Evolutionary conservation across 1,140 invertebrate genomes (phyloP).

Genomic region (Lucilia cuprina): DNA sequence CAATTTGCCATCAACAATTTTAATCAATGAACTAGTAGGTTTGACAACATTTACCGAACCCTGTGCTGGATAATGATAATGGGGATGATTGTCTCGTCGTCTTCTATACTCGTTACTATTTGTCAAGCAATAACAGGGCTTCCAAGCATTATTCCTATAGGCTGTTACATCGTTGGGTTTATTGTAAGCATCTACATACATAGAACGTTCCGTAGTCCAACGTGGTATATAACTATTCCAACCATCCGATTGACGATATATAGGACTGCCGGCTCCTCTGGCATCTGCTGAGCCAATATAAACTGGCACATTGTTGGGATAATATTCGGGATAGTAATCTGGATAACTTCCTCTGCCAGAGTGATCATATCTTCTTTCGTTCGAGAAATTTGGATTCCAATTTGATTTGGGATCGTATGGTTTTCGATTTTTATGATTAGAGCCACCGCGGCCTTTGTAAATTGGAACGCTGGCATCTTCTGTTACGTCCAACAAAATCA

Average conservation of each 20-base stretch:
- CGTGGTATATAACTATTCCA: conserved; percentile 57
- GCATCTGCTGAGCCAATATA: conserved; percentile 27
- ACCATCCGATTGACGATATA: conserved; percentile 48
- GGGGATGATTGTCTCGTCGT: conserved; percentile 44
- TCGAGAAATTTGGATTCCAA: conserved; percentile 56
- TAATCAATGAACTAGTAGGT: conserved; percentile 41
- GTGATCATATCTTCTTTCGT: conserved; percentile 44
- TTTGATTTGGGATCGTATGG: conserved; percentile 54
- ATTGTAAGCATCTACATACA: conserved; percentile 38
- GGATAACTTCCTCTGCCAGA: conserved; percentile 22
- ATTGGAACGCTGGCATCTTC: conserved; percentile 61
- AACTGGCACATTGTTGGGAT: conserved; percentile 37
- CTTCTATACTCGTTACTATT: conserved; percentile 47
- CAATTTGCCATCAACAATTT: conserved; percentile 52
- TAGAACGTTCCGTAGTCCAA: conserved; percentile 57
- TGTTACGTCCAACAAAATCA: too few species aligned
- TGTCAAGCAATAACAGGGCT: conserved; percentile 58
- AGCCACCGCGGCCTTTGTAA: conserved; percentile 53
- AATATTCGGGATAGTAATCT: conserved; percentile 37
- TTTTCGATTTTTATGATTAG: conserved; percentile 45
- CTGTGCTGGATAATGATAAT: background rate
- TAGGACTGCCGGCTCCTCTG: conserved; percentile 32
- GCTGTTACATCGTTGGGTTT: conserved; percentile 31
- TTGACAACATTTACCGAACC: background rate
- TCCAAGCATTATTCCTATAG: conserved; percentile 50